Base-by-base conservation (phyloP, 2,888 invertebrate genomes). In the Linnaemya vulpina region DNA sequence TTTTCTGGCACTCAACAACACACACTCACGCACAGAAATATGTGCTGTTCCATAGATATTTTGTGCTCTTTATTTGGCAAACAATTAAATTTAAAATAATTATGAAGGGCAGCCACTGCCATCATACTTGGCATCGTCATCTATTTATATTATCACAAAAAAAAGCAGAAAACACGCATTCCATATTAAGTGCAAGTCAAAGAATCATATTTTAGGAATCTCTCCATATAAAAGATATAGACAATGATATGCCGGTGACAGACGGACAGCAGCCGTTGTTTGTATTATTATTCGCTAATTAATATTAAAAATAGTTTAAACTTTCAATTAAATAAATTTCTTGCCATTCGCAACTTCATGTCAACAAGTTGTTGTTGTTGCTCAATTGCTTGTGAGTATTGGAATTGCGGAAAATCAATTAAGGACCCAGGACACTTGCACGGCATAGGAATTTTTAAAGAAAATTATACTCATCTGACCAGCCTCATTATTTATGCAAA, bases 401-500 rank as follows among this genome's bases (percentile, higher is more conserved):
- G 30, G 76, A 80, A 84, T 73, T 67, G 49, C 77, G 70, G 70
- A 82, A 78, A 68, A 70, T 70, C 81, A 78, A 81, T 81, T 84
- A 81, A 70, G 53, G 58, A 17, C 0, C 40, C 58, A 60, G 68
- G 22, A 40, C 10, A 15, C 49, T 20, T 35, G 46, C 74, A 35
- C 2, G 30, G 43, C 30, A 53, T 10, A 30, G 43, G n/a, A 17
- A 17, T 46, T 65, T 30, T 25, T 15, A 11, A 25, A 43, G 13
- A 55, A 38, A 53, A 53, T 30, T 22, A 53, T 25, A 46, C 13
- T 22, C 15, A 10, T 43, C 49, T 51, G 53, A 55, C 5, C 49
- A 76, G 38, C 30, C 65, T 85, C 77, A 74, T 81, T 82, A 82
- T 74, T 84, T 81, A 84, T 84, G 81, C 84, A 84, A 81, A 81